Conservation (phyloP, 2,888 invertebrate species). For the Therioaphis trifolii region DNA sequence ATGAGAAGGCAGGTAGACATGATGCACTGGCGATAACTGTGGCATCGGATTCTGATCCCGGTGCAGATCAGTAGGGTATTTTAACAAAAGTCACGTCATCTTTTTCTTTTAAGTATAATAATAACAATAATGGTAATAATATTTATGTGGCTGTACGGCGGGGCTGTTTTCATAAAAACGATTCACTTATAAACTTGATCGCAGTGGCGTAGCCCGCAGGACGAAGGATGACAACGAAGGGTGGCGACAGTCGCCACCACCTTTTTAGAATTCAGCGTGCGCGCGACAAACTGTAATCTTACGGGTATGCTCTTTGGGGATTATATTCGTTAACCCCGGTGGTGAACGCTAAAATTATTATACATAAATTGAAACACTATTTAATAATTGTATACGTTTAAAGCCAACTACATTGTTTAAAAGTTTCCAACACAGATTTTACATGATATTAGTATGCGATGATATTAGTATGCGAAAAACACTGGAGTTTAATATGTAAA, state of each 20-base stretch:
- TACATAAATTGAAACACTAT: constrained; percentile 49
- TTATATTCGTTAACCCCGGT: constrained; percentile 52
- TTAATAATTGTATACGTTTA: constrained; percentile 30
- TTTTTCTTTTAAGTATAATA: constrained; percentile 12
- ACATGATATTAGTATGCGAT: neutral
- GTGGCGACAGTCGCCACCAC: constrained; percentile 18
- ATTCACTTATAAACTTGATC: constrained; percentile 54
- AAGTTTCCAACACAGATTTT: constrained; percentile 16
- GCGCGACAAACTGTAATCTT: constrained; percentile 56
- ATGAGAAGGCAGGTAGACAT: neutral
- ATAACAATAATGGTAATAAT: constrained; percentile 26
- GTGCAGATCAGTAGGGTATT: constrained; percentile 9
- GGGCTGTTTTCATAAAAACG: constrained; percentile 25
- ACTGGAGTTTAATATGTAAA: no score
- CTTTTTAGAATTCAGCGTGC: constrained; percentile 52
- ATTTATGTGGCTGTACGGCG: constrained; percentile 12
- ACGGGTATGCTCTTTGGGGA: constrained; percentile 51
- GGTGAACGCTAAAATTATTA: constrained; percentile 45
- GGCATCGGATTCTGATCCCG: neutral
- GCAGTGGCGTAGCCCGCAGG: neutral
- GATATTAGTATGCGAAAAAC: neutral
- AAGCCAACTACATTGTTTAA: constrained; percentile 32
- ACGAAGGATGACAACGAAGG: neutral
- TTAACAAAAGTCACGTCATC: constrained; percentile 52
- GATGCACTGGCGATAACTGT: neutral